These are phyloP conservation scores for Tetranychus truncatus DNA, from an alignment of 2,888 invertebrate genomes.

Conservation along the genomic window DNA sequence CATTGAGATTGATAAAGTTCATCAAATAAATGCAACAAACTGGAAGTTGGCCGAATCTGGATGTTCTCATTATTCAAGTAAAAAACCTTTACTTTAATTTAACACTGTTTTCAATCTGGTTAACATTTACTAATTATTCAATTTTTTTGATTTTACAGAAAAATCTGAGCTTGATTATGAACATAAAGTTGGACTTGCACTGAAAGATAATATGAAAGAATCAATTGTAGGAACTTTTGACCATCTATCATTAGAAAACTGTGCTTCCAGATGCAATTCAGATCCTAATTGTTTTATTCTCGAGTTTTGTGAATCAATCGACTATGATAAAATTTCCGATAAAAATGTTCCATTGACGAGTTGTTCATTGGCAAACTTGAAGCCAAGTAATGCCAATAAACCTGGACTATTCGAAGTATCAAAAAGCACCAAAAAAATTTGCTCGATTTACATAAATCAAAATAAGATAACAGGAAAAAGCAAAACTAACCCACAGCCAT, in stretches of 20 bases:
- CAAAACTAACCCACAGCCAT: too few species aligned
- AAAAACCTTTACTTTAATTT: not conserved
- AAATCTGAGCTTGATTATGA: not conserved
- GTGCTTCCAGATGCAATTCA: not conserved
- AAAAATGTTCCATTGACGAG: not conserved
- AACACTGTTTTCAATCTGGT: not conserved
- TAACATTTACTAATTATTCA: not conserved
- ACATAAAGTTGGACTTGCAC: not conserved
- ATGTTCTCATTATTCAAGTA: not conserved
- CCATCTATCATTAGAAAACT: not conserved
- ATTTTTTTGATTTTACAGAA: not conserved
- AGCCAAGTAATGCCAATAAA: not conserved
- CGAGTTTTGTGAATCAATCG: not conserved
- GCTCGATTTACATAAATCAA: not conserved
- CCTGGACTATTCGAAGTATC: not conserved
- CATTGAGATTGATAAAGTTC: not conserved
- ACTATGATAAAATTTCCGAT: not conserved
- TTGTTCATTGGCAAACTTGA: not conserved
- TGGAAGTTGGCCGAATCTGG: too few species aligned
- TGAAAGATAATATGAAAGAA: not conserved
- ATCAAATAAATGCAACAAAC: too few species aligned
- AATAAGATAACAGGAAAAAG: not conserved
- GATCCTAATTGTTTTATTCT: not conserved
- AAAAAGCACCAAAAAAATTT: not conserved
- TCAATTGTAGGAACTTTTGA: not conserved